A percentile compares a stretch with the other conserved stretches of the same genome.
phyloP scores from a whole-genome alignment of 2,888 invertebrate genomes.

The Spialia ferax region DNA sequence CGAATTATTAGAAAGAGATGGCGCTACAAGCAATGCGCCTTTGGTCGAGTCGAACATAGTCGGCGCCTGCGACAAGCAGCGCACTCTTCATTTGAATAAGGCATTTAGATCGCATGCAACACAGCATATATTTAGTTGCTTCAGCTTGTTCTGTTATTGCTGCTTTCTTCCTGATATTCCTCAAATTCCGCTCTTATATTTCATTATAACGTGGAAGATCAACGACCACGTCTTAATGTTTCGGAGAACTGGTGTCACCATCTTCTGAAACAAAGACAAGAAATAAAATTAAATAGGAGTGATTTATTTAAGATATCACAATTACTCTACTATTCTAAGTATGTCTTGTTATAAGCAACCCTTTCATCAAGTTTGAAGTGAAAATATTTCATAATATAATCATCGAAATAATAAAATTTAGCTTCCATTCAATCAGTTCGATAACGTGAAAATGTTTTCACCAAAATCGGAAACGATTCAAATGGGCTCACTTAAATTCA shows the following conservation, averaged over 20 bases:
- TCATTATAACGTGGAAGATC: slow-evolving; percentile 11
- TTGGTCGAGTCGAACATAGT: slow-evolving; percentile 89
- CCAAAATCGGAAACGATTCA: slow-evolving; percentile 19
- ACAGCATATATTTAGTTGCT: slow-evolving; percentile 70
- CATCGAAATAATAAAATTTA: background rate
- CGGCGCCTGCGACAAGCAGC: slow-evolving; percentile 79
- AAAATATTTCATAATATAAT: too few relatives aligned
- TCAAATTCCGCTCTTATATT: slow-evolving; percentile 12
- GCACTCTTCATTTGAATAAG: slow-evolving; percentile 76
- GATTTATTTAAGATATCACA: too few relatives aligned
- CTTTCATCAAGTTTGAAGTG: too few relatives aligned
- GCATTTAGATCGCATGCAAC: slow-evolving; percentile 81
- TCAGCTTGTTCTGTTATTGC: slow-evolving; percentile 48
- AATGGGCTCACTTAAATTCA: slow-evolving; percentile 37
- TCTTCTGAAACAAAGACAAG: slow-evolving; percentile 27
- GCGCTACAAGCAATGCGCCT: slow-evolving; percentile 92
- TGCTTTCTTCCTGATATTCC: slow-evolving; percentile 2
- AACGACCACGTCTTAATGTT: slow-evolving; percentile 17
- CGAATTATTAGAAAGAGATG: slow-evolving; percentile 93
- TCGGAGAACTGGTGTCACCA: slow-evolving; percentile 17
- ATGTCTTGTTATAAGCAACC: too few relatives aligned
- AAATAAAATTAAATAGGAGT: slow-evolving; percentile 12
- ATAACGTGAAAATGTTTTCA: slow-evolving; percentile 15
- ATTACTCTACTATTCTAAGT: too few relatives aligned
- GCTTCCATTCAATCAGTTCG: slow-evolving; percentile 19